Conservation (phyloP, 2,797 vertebrate species). For the Sebastes paucispinis region DNA sequence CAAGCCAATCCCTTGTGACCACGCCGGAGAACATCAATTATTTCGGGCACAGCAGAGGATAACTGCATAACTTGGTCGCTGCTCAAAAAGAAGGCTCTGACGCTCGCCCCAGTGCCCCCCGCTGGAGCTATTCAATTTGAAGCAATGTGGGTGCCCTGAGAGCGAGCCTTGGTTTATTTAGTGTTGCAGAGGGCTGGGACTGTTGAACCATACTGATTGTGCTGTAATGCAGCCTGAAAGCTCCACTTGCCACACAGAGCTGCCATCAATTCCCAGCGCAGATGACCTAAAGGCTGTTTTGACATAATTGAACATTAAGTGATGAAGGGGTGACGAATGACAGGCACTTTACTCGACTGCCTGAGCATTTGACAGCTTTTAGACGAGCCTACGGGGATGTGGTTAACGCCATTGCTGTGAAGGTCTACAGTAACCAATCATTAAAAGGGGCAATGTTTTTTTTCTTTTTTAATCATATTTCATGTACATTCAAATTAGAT, state of each 20-base stretch:
- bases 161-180: slow-evolving; percentile 60
- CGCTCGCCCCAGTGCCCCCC: slow-evolving; percentile 33
- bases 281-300: slow-evolving; percentile 75
- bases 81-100: slow-evolving; percentile 39
- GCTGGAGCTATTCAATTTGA: slow-evolving; percentile 60
- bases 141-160: slow-evolving; percentile 45
- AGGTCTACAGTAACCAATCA: slow-evolving; percentile 22
- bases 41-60: slow-evolving; percentile 48
- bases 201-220: slow-evolving; percentile 63
- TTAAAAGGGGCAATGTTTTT: neutral
- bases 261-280: slow-evolving; percentile 64
- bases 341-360: slow-evolving; percentile 59
- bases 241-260: slow-evolving; percentile 60
- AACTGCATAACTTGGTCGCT: slow-evolving; percentile 58
- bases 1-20: slow-evolving; percentile 51
- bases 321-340: slow-evolving; percentile 73
- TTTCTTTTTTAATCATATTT: neutral
- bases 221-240: slow-evolving; percentile 69
- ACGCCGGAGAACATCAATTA: slow-evolving; percentile 58
- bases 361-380: slow-evolving; percentile 68
- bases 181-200: slow-evolving; percentile 50
- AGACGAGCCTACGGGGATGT: slow-evolving; percentile 43
- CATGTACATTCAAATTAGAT: slow-evolving; percentile 6
- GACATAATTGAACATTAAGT: slow-evolving; percentile 80
- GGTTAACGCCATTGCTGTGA: slow-evolving; percentile 34